phyloP scores from a whole-genome alignment of 1,140 invertebrate species.

The Temnothorax longispinosus region DNA sequence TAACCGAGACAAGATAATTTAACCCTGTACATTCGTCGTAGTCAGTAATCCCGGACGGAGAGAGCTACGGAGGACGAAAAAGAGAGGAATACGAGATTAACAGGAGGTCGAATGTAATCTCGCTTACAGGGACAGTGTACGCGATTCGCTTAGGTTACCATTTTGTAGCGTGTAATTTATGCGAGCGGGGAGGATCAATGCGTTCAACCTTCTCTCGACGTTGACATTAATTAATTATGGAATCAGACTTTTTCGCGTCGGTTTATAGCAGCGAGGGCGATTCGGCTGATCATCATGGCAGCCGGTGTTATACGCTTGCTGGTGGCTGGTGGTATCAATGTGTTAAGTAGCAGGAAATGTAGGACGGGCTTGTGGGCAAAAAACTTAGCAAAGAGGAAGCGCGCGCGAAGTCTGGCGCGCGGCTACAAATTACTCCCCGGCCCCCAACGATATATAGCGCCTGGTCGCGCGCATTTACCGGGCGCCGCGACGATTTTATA shows the following conservation, averaged over 20 bases:
- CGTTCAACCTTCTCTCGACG: constrained; percentile 17
- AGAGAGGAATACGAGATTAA: constrained; percentile 40
- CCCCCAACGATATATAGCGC: constrained; percentile 29
- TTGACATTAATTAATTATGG: constrained; percentile 63
- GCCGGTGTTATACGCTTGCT: neutral
- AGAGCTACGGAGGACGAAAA: neutral
- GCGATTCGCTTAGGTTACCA: constrained; percentile 31
- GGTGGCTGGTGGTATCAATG: constrained; percentile 35
- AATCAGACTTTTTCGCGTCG: constrained; percentile 54
- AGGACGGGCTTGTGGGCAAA: constrained; percentile 38
- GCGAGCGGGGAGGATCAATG: constrained; percentile 38
- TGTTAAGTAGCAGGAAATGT: constrained; percentile 56
- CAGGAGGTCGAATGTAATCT: constrained; percentile 49
- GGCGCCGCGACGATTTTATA: constrained; percentile 55
- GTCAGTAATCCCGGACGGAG: constrained; percentile 4
- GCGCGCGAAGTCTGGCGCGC: constrained; percentile 35
- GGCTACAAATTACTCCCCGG: constrained; percentile 55
- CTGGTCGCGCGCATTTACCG: constrained; percentile 19
- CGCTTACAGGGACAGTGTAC: constrained; percentile 15
- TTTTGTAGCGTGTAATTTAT: constrained; percentile 55
- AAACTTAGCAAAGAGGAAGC: constrained; percentile 47
- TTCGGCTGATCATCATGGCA: constrained; percentile 50
- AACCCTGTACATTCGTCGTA: neutral
- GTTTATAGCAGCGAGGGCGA: constrained; percentile 16
- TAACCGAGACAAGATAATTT: constrained; percentile 10